A percentile compares a stretch with the other conserved stretches of the same genome.
Evolutionary conservation across 2,113 vertebrate species (phyloP).

Genomic region (Anser brachyrhynchus): DNA sequence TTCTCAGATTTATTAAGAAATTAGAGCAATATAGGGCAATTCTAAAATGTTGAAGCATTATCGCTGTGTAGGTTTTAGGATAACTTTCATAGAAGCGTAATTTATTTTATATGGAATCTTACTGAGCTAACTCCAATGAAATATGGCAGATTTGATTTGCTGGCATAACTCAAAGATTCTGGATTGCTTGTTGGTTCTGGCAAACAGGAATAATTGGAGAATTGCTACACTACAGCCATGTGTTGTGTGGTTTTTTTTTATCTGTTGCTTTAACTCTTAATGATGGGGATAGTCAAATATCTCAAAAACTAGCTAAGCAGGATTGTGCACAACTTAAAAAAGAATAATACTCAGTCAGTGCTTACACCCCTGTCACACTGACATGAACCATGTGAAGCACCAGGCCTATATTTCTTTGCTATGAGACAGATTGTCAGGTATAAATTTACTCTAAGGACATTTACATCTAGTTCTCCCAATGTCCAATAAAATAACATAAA

Average conservation of each 20-base stretch:
- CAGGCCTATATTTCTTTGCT: background rate
- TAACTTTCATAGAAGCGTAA: background rate
- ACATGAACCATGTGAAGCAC: background rate
- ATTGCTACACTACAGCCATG: background rate
- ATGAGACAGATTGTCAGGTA: conserved; percentile 15
- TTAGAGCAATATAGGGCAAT: background rate
- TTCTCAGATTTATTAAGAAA: background rate
- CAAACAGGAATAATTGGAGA: background rate
- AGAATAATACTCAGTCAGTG: background rate
- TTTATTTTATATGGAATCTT: conserved; percentile 18
- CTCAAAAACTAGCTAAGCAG: background rate
- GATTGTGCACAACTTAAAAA: background rate
- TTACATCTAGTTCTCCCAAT: background rate
- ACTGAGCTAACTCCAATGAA: background rate
- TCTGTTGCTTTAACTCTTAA: background rate
- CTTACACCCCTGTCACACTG: background rate
- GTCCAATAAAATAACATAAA: background rate
- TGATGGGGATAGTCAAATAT: background rate
- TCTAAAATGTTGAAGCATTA: background rate
- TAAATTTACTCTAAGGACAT: conserved; percentile 16
- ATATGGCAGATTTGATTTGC: background rate
- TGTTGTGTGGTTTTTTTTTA: background rate
- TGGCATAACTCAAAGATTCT: background rate
- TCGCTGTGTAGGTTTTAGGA: background rate
- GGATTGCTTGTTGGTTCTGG: background rate